Evolutionary conservation across 2,888 invertebrate species (phyloP).

Genomic region (Chaetoderma sp.): DNA sequence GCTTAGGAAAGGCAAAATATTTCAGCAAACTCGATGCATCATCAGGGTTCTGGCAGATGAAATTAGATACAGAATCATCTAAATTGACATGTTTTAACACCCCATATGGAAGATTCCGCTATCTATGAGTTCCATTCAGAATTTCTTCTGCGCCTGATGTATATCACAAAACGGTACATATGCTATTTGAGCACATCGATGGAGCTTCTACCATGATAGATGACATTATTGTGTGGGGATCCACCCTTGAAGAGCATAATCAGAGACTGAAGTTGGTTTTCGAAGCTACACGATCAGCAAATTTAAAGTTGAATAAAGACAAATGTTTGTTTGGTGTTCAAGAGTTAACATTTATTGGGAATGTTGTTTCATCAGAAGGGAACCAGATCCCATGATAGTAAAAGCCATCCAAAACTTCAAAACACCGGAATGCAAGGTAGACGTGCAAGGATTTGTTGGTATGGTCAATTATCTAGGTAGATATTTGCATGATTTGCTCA

Average conservation of each 20-base stretch:
- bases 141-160: conserved; percentile 30
- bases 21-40: conserved; percentile 38
- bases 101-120: conserved; percentile 35
- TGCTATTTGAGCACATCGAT: conserved; percentile 18
- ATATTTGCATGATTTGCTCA: conserved; percentile 14
- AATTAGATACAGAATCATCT: conserved; percentile 28
- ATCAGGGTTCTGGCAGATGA: conserved; percentile 37
- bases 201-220: conserved; percentile 27
- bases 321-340: conserved; percentile 22
- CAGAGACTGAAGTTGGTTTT: conserved; percentile 9
- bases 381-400: conserved; percentile 19
- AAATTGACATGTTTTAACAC: conserved; percentile 32
- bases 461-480: conserved; percentile 23
- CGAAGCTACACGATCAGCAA: conserved; percentile 17
- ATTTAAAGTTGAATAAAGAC: conserved; percentile 25
- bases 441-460: conserved; percentile 21
- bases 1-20: conserved; percentile 28
- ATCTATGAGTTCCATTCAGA: conserved; percentile 30
- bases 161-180: conserved; percentile 23
- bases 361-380: conserved; percentile 20
- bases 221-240: conserved; percentile 24
- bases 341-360: conserved; percentile 28
- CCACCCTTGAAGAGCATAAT: conserved; percentile 12
- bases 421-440: conserved; percentile 1
- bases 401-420: conserved; percentile 2